A percentile compares a stretch with the other conserved stretches of the same genome.
These are phyloP conservation scores for Triplophysa rosa DNA, from an alignment of 2,113 vertebrate genomes.

Conservation along the genomic window DNA sequence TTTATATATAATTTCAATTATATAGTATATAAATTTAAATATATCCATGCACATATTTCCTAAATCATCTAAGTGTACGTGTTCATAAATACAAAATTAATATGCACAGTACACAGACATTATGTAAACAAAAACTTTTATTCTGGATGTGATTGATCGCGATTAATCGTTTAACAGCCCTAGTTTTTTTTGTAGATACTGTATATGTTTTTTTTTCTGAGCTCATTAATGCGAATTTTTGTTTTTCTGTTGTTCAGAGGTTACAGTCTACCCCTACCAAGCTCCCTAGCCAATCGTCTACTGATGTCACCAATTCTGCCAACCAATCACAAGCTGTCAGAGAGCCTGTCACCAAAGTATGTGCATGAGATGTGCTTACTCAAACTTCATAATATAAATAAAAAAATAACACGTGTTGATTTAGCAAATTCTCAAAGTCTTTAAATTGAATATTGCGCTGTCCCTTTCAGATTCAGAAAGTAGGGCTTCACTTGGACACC, in stretches of 20 bases:
- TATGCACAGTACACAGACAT: too few relatives aligned
- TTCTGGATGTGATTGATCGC: too few relatives aligned
- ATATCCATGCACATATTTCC: too few relatives aligned
- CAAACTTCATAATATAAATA: neutral
- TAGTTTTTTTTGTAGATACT: too few relatives aligned
- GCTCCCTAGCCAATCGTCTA: constrained; percentile 68
- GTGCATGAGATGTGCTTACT: neutral
- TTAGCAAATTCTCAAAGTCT: neutral
- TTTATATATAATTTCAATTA: too few relatives aligned
- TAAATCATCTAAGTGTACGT: too few relatives aligned
- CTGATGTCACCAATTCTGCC: constrained; percentile 57
- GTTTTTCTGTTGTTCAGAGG: constrained; percentile 66
- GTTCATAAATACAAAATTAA: too few relatives aligned
- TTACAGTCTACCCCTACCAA: constrained; percentile 78
- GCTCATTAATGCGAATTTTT: neutral
- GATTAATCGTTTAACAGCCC: too few relatives aligned
- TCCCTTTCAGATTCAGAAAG: constrained; percentile 66
- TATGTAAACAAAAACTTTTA: too few relatives aligned
- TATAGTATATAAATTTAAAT: too few relatives aligned
- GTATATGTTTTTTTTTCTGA: neutral
- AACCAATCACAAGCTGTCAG: constrained; percentile 71
- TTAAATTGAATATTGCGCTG: neutral
- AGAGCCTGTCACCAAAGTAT: constrained; percentile 78
- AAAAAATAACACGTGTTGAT: neutral
- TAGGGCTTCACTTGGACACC: constrained; percentile 65